Evolutionary conservation across 2,797 vertebrate species (phyloP).

Genomic region (Platyrinchus mystaceus): DNA sequence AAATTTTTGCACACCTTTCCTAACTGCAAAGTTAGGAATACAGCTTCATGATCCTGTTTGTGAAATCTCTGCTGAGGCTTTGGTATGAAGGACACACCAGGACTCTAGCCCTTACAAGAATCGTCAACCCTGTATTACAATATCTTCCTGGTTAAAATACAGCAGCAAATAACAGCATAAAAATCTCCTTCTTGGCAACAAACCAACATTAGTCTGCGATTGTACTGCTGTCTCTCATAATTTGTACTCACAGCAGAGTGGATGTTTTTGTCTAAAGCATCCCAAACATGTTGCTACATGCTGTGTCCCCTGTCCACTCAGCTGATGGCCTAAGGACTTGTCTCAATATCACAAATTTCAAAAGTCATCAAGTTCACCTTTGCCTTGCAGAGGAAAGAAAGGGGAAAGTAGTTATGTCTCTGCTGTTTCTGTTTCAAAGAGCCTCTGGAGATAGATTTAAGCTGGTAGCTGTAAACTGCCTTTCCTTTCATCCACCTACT

Average conservation of each 20-base stretch:
- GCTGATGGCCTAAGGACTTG: not conserved
- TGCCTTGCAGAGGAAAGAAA: not conserved
- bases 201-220: not conserved
- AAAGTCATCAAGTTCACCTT: not conserved
- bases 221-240: not conserved
- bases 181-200: not conserved
- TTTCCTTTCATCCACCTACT: not conserved
- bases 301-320: not conserved
- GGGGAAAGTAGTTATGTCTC: not conserved
- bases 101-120: not conserved
- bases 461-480: not conserved
- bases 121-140: not conserved
- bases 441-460: not conserved
- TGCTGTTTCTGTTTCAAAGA: slow-evolving; percentile 17
- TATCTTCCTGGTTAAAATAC: not conserved
- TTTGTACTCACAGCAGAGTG: not conserved
- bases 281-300: accelerated
- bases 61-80: not conserved
- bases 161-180: not conserved
- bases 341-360: not conserved
- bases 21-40: not conserved
- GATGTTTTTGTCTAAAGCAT: not conserved
- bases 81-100: not conserved
- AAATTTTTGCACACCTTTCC: not conserved
- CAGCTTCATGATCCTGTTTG: not conserved